A percentile compares a stretch with the other conserved stretches of the same genome.
These are phyloP conservation scores for Eremobia ochroleuca DNA, from an alignment of 2,888 invertebrate genomes.

Conservation along the genomic window DNA sequence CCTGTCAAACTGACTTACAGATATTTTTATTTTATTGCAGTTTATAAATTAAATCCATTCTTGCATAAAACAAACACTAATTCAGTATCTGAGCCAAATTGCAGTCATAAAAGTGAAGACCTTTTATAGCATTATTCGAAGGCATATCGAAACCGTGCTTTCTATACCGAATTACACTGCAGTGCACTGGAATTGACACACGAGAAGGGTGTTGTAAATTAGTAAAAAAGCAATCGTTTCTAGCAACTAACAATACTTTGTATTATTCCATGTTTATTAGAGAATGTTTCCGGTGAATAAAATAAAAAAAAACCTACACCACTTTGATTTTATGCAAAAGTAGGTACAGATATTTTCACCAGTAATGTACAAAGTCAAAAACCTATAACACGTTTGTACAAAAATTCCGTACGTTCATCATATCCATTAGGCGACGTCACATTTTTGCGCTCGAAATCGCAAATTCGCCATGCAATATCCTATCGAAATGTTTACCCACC, in stretches of 20 bases:
- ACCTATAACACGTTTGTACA: background rate
- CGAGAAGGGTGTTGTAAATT: conserved; percentile 26
- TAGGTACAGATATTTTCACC: background rate
- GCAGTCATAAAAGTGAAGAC: conserved; percentile 89
- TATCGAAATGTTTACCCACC: conserved; percentile 68
- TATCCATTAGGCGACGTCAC: conserved; percentile 58
- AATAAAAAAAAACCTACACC: background rate
- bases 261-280: background rate
- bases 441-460: conserved; percentile 51
- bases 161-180: conserved; percentile 81
- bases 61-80: conserved; percentile 89
- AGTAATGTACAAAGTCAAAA: background rate
- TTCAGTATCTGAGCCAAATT: conserved; percentile 86
- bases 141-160: conserved; percentile 88
- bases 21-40: conserved; percentile 70
- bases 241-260: background rate
- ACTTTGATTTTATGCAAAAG: background rate
- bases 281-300: background rate
- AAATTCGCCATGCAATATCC: conserved; percentile 65
- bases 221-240: conserved; percentile 16
- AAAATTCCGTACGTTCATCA: conserved; percentile 40
- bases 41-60: conserved; percentile 80
- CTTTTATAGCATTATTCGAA: conserved; percentile 89
- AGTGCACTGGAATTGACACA: conserved; percentile 72
- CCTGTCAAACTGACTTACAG: conserved; percentile 46